A percentile compares a stretch with the other conserved stretches of the same genome.
These are phyloP conservation scores for Scaptomyza hsui DNA, from an alignment of 1,140 invertebrate species.

Conservation along the genomic window DNA sequence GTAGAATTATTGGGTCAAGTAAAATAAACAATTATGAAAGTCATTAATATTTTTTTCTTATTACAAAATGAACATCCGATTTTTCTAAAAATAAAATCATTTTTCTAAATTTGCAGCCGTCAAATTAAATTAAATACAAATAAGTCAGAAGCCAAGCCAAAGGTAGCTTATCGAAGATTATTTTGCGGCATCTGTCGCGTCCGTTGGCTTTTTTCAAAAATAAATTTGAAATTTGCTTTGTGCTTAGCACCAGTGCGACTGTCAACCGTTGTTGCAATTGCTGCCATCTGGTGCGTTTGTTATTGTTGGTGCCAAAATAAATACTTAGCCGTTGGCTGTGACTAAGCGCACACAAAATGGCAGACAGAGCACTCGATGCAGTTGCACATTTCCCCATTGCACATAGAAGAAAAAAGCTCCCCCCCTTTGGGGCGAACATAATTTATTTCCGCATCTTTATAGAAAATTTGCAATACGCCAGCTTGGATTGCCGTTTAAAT, in stretches of 20 bases:
- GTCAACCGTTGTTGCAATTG: slow-evolving; percentile 26
- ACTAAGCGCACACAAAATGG: slow-evolving; percentile 40
- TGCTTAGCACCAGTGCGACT: slow-evolving; percentile 31
- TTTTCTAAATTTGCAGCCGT: neutral
- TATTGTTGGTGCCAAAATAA: slow-evolving; percentile 56
- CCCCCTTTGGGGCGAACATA: slow-evolving; percentile 9
- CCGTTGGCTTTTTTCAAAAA: slow-evolving; percentile 1
- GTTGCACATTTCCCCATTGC: slow-evolving; percentile 34
- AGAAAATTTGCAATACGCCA: slow-evolving; percentile 50
- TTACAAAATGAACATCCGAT: neutral
- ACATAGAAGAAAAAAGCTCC: slow-evolving; percentile 1
- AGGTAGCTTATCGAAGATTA: slow-evolving; percentile 1
- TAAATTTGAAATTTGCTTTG: slow-evolving; percentile 33
- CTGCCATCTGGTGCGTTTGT: slow-evolving; percentile 56
- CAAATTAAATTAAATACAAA: slow-evolving; percentile 1
- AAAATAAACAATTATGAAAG: too few relatives aligned
- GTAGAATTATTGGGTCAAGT: neutral
- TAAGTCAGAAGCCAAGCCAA: neutral
- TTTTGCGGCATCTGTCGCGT: slow-evolving; percentile 3
- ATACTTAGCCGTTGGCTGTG: slow-evolving; percentile 37
- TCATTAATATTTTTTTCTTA: neutral
- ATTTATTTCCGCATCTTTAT: slow-evolving; percentile 72
- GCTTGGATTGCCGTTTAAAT: slow-evolving; percentile 54
- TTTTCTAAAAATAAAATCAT: neutral
- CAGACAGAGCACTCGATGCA: slow-evolving; percentile 18